Evolutionary conservation across 92 coral and sea anemone genomes (phyloP), one percentile per base, ranked within the genome.

Genomic region (Isaurus tuberculatus): DNA sequence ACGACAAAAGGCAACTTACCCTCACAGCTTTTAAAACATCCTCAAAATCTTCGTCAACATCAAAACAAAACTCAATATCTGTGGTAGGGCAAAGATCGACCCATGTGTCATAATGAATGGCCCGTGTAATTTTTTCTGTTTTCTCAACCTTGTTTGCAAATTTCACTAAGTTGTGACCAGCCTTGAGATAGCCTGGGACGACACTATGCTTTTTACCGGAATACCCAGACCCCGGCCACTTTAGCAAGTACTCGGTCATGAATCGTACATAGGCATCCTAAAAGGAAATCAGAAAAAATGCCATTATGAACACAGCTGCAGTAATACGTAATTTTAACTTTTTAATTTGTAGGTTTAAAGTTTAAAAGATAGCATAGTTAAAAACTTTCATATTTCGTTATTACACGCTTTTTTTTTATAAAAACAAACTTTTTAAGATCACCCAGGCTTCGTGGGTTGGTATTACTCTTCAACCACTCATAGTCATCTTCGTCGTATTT

Each of bases 21-120:
- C 70, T 74, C 33, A 90, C 89, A 16, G 91, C 91, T 43, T 73
- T 48, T 53, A 40, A 75, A 40, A 88, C 89, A 16, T 83, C 70
- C 22, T 48, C 43, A 65, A 90, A 90, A 58, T 40, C 70, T 68
- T 80, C 82, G 79, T 60, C 81, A 1, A 80, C 80, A 69, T 90
- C 80, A 72, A 90, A 90, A 9, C 83, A 80, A 69, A 90, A 90
- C 88, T 90, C 93, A 88, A 90, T 51, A 77, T 90, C 93, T 0
- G 89, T 48, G 9, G 89, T 90, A 8, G 93, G 93, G 32, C 89
- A 68, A 4, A 90, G 83, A 36, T 90, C 93, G 46, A 90, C 89
- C 80, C 89, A 90, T 57, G 77, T 87, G 60, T 87, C 88, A 57
- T 90, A 90, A 53, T 90, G 93, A 69, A 90, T 90, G 72, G 93